Base-by-base conservation (phyloP, 2,113 vertebrate species). In the Brienomyrus brachyistius region DNA sequence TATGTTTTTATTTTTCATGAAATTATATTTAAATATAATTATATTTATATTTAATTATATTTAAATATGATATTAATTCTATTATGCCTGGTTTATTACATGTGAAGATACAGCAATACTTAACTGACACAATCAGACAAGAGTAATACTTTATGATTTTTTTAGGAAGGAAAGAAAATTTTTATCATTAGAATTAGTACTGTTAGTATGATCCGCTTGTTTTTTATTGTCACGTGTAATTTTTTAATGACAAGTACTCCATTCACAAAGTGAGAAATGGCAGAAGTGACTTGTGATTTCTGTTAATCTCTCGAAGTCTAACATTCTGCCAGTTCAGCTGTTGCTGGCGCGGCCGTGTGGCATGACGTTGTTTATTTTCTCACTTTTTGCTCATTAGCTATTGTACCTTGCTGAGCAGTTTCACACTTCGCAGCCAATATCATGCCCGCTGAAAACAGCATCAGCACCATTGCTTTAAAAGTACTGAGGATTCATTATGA, bases 181-280 rank as follows among this genome's bases (percentile, higher is more conserved):
- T 4, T 74, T 5, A 74, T 35, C 7, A 23, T 7, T 56, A 62
- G 56, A 62, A 23, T n/a, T 8, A 11, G 62, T 13, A 70, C 74
- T 43, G 5, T 17, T 80, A 80, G 31, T 2, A 80, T 40, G 74
- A 80, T 19, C 31, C 15, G 5, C 35, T 80, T 40, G 31, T 77
- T 80, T 43, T 80, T 80, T 19, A 80, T 80, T 43, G 74, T 17
- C 35, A 80, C 5, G 10, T 80, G 4, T 43, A 17, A 77, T 77
- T 40, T 77, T 77, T 77, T 40, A 31, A 40, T 31, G 70, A 77
- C 15, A 40, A 35, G 35, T 43, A 5, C 74, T 80, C 43, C 74
- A 43, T 80, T 80, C 74, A 80, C 74, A 80, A 80, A 80, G 74
- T 80, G 31, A 80, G 35, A 80, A 80, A 80, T 43, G 74, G 74